A percentile compares a stretch with the other conserved stretches of the same genome.
Conservation (phyloP, 2,113 vertebrate species). For the Cichladusa arquata region DNA sequence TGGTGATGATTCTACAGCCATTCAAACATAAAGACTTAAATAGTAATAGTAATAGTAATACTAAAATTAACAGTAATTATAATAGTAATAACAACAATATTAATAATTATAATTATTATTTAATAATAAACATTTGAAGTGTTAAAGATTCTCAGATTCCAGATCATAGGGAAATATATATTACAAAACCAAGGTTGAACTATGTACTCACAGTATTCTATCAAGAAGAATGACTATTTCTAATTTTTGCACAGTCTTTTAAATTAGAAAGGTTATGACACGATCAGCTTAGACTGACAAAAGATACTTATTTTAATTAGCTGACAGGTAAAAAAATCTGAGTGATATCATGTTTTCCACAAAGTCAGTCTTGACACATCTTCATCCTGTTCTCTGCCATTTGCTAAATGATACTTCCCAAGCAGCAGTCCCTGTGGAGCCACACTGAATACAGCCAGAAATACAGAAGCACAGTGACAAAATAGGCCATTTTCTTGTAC, state of each 20-base stretch:
- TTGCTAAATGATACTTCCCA: background rate
- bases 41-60: background rate
- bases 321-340: background rate
- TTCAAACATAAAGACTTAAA: background rate
- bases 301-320: background rate
- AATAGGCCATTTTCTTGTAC: background rate
- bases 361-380: background rate
- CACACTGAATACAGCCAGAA: background rate
- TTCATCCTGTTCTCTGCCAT: background rate
- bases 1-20: background rate
- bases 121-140: background rate
- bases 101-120: background rate
- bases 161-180: background rate
- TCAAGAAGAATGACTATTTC: background rate
- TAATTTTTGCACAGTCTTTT: background rate
- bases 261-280: background rate
- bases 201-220: background rate
- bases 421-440: background rate
- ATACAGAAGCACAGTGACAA: background rate
- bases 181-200: background rate
- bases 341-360: background rate
- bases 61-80: background rate
- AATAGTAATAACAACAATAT: background rate
- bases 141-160: background rate
- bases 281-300: background rate